Conservation (phyloP, 2,797 vertebrate species). For the Chelon labrosus region DNA sequence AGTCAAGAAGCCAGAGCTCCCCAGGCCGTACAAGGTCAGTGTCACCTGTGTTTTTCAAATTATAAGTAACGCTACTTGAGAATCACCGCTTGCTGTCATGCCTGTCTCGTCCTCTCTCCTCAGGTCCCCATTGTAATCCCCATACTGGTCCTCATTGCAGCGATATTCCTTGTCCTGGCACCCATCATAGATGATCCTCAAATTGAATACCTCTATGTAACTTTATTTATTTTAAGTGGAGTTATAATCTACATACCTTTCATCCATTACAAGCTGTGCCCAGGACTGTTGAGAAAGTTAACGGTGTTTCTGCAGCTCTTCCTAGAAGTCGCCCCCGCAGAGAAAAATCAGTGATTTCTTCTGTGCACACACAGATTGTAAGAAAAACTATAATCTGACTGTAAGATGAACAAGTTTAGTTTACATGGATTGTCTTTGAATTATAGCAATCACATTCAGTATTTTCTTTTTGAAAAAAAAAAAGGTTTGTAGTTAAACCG, state of each 20-base stretch:
- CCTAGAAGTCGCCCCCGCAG: slow-evolving; percentile 88
- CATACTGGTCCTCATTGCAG: slow-evolving; percentile 84
- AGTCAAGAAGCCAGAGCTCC: slow-evolving; percentile 90
- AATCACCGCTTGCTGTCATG: slow-evolving; percentile 2
- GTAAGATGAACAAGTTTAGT: neutral
- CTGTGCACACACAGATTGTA: neutral
- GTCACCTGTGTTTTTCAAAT: neutral
- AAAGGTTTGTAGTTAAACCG: too few species aligned
- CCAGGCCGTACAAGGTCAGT: slow-evolving; percentile 87
- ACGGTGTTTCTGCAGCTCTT: slow-evolving; percentile 91
- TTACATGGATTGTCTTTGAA: neutral
- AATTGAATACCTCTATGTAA: slow-evolving; percentile 88
- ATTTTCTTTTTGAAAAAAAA: neutral
- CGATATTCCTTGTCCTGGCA: slow-evolving; percentile 89
- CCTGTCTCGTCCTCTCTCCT: slow-evolving; percentile 34
- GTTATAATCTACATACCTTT: slow-evolving; percentile 89
- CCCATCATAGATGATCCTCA: slow-evolving; percentile 90
- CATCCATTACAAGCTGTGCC: slow-evolving; percentile 86
- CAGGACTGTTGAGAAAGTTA: slow-evolving; percentile 79
- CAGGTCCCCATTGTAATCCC: slow-evolving; percentile 91
- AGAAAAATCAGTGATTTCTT: slow-evolving; percentile 78
- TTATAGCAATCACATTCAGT: neutral
- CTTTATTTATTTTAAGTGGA: slow-evolving; percentile 88
- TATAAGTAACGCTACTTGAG: neutral
- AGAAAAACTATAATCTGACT: neutral